These are phyloP conservation scores for Mystacornis crossleyi DNA, from an alignment of 2,113 vertebrate genomes.

Conservation along the genomic window DNA sequence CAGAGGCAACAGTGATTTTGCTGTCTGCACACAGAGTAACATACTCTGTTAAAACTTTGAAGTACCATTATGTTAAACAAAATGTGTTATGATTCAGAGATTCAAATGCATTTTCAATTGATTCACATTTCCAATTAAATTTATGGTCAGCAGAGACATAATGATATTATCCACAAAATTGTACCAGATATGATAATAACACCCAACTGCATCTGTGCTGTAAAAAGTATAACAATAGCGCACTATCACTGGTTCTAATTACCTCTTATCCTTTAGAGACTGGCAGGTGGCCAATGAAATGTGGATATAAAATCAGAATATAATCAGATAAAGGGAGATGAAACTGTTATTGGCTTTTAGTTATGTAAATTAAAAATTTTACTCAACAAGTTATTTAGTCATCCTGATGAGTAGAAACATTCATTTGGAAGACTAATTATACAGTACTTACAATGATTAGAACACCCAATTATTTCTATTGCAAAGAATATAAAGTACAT, in stretches of 20 bases:
- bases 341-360: slow-evolving; percentile 71
- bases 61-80: slow-evolving; percentile 12
- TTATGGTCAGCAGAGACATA: slow-evolving; percentile 34
- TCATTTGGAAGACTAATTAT: slow-evolving; percentile 75
- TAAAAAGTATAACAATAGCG: slow-evolving; percentile 45
- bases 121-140: slow-evolving; percentile 60
- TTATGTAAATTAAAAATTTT: slow-evolving; percentile 72
- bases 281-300: slow-evolving; percentile 69
- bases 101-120: slow-evolving; percentile 48
- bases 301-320: slow-evolving; percentile 64
- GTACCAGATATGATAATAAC: slow-evolving; percentile 58
- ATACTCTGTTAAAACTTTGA: neutral
- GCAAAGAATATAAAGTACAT: neutral
- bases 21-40: neutral
- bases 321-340: slow-evolving; percentile 67
- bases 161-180: slow-evolving; percentile 52
- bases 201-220: slow-evolving; percentile 57
- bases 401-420: slow-evolving; percentile 71
- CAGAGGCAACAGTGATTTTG: neutral
- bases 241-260: slow-evolving; percentile 65
- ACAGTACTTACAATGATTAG: slow-evolving; percentile 60
- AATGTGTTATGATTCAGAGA: slow-evolving; percentile 10
- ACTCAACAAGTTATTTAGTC: slow-evolving; percentile 77
- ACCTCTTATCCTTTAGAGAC: slow-evolving; percentile 56
- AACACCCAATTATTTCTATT: neutral